These are phyloP conservation scores for Sminthurinus aureus DNA, from an alignment of 2,888 invertebrate species.

Conservation along the genomic window DNA sequence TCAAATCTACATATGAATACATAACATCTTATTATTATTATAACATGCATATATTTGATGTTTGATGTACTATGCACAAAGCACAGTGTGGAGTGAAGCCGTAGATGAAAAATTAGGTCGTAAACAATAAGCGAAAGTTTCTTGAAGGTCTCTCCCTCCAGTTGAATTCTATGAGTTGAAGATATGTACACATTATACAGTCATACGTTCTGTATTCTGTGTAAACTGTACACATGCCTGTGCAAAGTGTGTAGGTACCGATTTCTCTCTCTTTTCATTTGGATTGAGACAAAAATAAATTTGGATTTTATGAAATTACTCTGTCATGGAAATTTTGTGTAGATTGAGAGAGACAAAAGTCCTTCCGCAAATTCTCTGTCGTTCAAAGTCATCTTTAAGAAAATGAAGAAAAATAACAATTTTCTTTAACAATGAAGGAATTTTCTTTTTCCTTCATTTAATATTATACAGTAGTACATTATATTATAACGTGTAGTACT, in stretches of 20 bases:
- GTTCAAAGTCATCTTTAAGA: no score
- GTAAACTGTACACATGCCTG: not conserved
- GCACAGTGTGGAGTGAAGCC: slow-evolving; percentile 9
- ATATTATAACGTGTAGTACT: no score
- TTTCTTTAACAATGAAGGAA: no score
- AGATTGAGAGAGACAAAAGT: no score
- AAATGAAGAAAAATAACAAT: no score
- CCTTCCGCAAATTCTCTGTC: no score
- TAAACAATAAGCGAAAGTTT: slow-evolving; percentile 46
- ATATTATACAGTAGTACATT: no score
- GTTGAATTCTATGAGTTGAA: slow-evolving; percentile 6
- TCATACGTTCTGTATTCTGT: not conserved
- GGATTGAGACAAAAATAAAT: slow-evolving; percentile 32
- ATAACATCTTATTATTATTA: not conserved
- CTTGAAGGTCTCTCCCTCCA: slow-evolving; percentile 36
- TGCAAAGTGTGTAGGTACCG: slow-evolving; percentile 15
- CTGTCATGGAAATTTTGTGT: slow-evolving; percentile 4
- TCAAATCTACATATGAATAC: not conserved
- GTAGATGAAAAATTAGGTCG: slow-evolving; percentile 41
- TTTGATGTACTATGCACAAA: not conserved
- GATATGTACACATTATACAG: no score
- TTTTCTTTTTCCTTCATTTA: no score
- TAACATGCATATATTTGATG: not conserved
- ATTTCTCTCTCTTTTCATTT: slow-evolving; percentile 30
- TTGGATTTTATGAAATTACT: slow-evolving; percentile 27